Conservation (phyloP, 2,113 vertebrate species). For the Grammomys dolichurus region DNA sequence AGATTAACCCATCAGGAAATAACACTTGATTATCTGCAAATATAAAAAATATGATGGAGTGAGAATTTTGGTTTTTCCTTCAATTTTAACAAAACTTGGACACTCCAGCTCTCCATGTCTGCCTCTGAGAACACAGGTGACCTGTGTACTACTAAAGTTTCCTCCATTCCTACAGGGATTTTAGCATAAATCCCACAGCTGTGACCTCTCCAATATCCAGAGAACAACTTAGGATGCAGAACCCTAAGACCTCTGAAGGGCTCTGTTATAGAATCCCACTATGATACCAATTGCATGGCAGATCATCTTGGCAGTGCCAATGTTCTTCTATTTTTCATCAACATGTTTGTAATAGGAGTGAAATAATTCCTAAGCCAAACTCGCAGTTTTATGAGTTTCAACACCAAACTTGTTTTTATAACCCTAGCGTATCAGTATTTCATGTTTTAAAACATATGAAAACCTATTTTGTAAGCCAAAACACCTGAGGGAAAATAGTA, state of each 20-base stretch:
- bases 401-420: background rate
- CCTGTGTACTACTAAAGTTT: background rate
- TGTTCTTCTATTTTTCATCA: background rate
- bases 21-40: background rate
- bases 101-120: background rate
- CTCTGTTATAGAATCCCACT: background rate
- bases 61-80: background rate
- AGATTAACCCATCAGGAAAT: background rate
- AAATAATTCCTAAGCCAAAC: background rate
- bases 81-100: background rate
- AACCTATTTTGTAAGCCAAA: constrained; percentile 16
- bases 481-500: background rate
- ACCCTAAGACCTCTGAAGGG: background rate
- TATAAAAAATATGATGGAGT: background rate
- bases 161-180: background rate
- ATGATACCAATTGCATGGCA: too few species aligned
- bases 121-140: background rate
- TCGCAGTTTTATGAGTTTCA: background rate
- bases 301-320: background rate
- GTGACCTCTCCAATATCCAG: background rate
- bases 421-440: background rate
- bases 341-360: background rate
- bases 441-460: constrained; percentile 25
- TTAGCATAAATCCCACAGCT: background rate
- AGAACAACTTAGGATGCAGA: too few species aligned